Evolutionary conservation across 2,888 invertebrate species (phyloP).

Genomic region (Druceiella hillmani): DNA sequence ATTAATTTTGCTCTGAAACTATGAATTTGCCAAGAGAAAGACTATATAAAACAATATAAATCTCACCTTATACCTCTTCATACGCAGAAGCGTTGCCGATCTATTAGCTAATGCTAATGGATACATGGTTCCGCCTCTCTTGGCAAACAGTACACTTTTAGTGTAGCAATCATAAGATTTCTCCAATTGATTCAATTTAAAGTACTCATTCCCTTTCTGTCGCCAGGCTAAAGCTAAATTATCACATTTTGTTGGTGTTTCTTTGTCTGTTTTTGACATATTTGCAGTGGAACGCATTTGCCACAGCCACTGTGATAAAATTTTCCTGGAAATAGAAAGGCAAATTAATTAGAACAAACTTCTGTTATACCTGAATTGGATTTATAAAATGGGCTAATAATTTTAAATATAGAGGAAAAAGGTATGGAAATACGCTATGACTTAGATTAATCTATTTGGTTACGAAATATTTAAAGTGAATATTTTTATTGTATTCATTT

Average conservation of each 20-base stretch:
- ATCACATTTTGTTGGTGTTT: constrained; percentile 38
- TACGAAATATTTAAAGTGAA: too few species aligned
- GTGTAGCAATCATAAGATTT: constrained; percentile 56
- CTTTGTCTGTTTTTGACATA: constrained; percentile 30
- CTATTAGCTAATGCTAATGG: constrained; percentile 62
- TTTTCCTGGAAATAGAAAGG: constrained; percentile 25
- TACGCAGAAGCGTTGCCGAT: constrained; percentile 58
- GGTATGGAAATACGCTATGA: too few species aligned
- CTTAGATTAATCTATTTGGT: too few species aligned
- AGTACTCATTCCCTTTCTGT: constrained; percentile 55
- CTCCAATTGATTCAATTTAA: constrained; percentile 44
- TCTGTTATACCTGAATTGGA: too few species aligned
- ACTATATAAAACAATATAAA: constrained; percentile 5
- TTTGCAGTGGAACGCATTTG: constrained; percentile 37
- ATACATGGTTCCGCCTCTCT: constrained; percentile 49
- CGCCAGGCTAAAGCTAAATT: constrained; percentile 38
- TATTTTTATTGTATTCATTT: too few species aligned
- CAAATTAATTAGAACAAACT: too few species aligned
- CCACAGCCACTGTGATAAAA: constrained; percentile 37
- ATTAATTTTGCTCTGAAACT: too few species aligned
- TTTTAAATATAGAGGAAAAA: too few species aligned
- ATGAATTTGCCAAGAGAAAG: background rate
- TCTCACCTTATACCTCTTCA: constrained; percentile 54
- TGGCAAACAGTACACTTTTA: constrained; percentile 56
- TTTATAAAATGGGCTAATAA: too few species aligned